Percentiles rank a stretch among this genome's conserved stretches.
Evolutionary conservation across 2,113 vertebrate species (phyloP).

Genomic region (Sprattus sprattus): DNA sequence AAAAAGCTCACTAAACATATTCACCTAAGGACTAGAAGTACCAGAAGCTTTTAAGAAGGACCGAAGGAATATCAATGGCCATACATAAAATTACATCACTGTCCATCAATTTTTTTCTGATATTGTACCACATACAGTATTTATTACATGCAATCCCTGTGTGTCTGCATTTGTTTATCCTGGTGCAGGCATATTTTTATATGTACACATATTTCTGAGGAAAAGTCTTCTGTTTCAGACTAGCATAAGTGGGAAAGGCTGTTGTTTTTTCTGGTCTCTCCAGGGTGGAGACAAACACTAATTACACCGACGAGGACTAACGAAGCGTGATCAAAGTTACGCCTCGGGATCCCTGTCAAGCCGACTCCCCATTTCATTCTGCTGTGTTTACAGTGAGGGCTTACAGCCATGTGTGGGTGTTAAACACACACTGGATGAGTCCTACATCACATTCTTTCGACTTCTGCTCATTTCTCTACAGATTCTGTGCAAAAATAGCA

Average conservation of each 20-base stretch:
- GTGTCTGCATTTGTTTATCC: neutral
- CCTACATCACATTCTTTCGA: neutral
- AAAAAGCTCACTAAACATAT: no score
- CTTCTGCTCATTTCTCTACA: neutral
- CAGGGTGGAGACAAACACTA: neutral
- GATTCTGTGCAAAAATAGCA: neutral
- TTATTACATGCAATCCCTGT: neutral
- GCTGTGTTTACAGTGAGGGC: neutral
- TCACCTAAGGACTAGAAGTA: no score
- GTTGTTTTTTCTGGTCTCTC: neutral
- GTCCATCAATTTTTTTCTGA: no score
- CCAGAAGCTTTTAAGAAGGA: no score
- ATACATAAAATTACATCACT: no score
- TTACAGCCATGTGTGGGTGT: neutral
- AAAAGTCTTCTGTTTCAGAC: neutral
- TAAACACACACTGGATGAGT: neutral
- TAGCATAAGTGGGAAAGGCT: neutral
- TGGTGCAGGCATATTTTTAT: neutral
- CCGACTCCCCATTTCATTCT: neutral
- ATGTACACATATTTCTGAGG: neutral
- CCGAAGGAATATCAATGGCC: no score
- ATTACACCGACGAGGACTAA: conserved; percentile 12
- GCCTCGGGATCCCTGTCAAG: conserved; percentile 4
- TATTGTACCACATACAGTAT: neutral
- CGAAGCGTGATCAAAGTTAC: conserved; percentile 6